Conservation (phyloP, 1,140 invertebrate genomes). For the Drosophila dunni region DNA sequence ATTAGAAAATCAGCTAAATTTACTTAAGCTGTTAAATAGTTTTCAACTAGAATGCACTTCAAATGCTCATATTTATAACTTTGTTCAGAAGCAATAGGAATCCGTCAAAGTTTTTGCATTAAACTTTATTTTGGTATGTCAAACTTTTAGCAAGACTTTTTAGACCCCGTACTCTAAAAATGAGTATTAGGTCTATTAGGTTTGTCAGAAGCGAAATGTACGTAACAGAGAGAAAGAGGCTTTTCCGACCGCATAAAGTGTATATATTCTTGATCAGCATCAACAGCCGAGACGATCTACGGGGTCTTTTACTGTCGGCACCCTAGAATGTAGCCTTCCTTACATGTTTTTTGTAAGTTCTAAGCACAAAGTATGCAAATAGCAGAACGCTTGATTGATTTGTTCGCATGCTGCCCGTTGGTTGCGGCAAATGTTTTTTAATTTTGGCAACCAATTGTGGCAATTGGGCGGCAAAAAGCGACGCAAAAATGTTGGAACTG, state of each 20-base stretch:
- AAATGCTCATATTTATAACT: neutral
- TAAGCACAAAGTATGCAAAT: constrained; percentile 25
- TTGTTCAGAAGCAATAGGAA: neutral
- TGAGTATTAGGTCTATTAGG: too few relatives aligned
- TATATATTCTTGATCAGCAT: too few relatives aligned
- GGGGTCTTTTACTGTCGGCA: too few relatives aligned
- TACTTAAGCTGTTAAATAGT: too few relatives aligned
- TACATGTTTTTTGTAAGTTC: neutral
- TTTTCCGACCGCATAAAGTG: too few relatives aligned
- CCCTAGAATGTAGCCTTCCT: too few relatives aligned
- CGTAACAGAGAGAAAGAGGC: too few relatives aligned
- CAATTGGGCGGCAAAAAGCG: constrained; percentile 58
- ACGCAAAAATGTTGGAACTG: constrained; percentile 60
- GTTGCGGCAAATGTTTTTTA: constrained; percentile 47
- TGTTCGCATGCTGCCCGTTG: constrained; percentile 27
- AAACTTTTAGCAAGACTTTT: neutral
- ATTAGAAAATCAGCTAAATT: too few relatives aligned
- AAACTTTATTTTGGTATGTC: neutral
- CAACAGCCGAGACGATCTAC: too few relatives aligned
- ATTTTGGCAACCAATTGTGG: constrained; percentile 56
- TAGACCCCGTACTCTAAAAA: too few relatives aligned
- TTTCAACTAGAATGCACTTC: too few relatives aligned
- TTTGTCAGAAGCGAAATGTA: too few relatives aligned
- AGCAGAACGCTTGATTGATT: constrained; percentile 57
- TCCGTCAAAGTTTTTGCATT: neutral